A percentile compares a stretch with the other conserved stretches of the same genome.
Evolutionary conservation across 2,797 vertebrate species (phyloP).

Genomic region (Poeciliopsis turneri): DNA sequence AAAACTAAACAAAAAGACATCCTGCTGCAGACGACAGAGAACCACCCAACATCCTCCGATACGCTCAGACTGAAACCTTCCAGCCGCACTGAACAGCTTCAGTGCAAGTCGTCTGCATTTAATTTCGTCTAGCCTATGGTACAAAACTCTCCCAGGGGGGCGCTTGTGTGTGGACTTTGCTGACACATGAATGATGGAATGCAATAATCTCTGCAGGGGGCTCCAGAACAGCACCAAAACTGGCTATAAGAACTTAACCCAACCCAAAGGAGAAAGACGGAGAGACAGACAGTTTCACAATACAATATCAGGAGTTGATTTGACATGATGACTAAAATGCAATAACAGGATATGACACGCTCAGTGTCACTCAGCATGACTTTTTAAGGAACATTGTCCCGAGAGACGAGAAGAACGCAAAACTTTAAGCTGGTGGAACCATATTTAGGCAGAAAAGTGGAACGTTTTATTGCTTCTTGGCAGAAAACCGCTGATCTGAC

Average conservation of each 20-base stretch:
- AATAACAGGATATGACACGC: slow-evolving; percentile 61
- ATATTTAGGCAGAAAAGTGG: slow-evolving; percentile 2
- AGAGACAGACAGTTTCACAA: slow-evolving; percentile 43
- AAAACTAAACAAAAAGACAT: slow-evolving; percentile 3
- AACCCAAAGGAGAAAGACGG: slow-evolving; percentile 1
- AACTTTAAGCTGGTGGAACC: slow-evolving; percentile 6
- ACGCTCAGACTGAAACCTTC: slow-evolving; percentile 15
- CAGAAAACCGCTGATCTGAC: slow-evolving; percentile 19
- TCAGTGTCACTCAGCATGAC: slow-evolving; percentile 16
- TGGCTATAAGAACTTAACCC: slow-evolving; percentile 29
- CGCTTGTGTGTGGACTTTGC: slow-evolving; percentile 37
- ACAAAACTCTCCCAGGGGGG: slow-evolving; percentile 32
- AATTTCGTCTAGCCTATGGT: slow-evolving; percentile 45
- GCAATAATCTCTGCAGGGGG: slow-evolving; percentile 61
- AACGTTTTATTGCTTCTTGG: slow-evolving; percentile 44
- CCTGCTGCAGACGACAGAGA: slow-evolving; percentile 20
- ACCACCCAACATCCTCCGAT: slow-evolving; percentile 49
- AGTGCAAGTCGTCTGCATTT: slow-evolving; percentile 47
- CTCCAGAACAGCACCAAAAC: slow-evolving; percentile 41
- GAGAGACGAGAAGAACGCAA: neutral
- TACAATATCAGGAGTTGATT: slow-evolving; percentile 12
- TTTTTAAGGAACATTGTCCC: slow-evolving; percentile 1
- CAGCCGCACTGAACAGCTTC: slow-evolving; percentile 13
- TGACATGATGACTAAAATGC: slow-evolving; percentile 35
- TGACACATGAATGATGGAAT: slow-evolving; percentile 65